phyloP scores from a whole-genome alignment of 2,797 vertebrate species.

The Gila robusta region DNA sequence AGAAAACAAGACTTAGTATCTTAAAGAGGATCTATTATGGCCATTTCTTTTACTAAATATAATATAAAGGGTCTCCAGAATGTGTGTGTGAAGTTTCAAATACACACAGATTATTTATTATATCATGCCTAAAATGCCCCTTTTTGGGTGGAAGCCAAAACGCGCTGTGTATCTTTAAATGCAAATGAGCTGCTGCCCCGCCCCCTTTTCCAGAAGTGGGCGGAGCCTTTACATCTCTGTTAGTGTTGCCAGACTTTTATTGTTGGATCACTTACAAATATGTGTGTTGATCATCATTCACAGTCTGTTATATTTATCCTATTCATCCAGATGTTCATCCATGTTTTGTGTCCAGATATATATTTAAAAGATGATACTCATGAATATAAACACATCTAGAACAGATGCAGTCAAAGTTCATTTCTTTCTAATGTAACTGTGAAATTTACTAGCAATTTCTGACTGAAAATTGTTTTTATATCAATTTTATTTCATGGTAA shows the following conservation, averaged over 20 bases:
- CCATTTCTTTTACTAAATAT: too few species aligned
- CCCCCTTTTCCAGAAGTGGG: neutral
- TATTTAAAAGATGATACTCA: neutral
- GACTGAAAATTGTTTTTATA: too few species aligned
- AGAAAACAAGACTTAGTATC: too few species aligned
- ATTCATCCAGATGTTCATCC: neutral
- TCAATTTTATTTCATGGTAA: too few species aligned
- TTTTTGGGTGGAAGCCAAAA: neutral
- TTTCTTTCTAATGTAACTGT: neutral
- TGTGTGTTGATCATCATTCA: neutral
- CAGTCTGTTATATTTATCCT: neutral
- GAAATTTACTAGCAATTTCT: too few species aligned
- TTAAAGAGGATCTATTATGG: too few species aligned
- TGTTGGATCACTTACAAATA: neutral
- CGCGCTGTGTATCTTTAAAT: neutral
- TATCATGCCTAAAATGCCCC: neutral
- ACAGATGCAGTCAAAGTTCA: neutral
- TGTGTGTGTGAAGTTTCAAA: too few species aligned
- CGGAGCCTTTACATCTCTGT: neutral
- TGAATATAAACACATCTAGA: neutral
- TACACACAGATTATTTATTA: neutral
- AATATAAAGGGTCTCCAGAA: neutral
- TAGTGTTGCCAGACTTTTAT: neutral
- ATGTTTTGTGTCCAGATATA: neutral
- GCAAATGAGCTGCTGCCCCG: neutral